These are phyloP conservation scores for Metopolophium dirhodum DNA, from an alignment of 1,140 invertebrate genomes.

Conservation along the genomic window DNA sequence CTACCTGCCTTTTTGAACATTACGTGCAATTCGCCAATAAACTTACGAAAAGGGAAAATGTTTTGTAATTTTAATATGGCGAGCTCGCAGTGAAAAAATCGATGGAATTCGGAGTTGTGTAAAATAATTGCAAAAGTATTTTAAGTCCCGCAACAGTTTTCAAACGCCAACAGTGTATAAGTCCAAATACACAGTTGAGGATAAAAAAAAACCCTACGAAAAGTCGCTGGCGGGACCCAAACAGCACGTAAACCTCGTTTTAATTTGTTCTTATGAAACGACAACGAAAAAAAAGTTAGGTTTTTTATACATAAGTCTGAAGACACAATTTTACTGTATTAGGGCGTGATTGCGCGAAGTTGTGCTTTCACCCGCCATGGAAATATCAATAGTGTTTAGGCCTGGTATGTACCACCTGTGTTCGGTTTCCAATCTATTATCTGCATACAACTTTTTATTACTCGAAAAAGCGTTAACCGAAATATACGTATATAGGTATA, in stretches of 20 bases:
- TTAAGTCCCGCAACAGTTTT: neutral
- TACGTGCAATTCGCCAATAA: neutral
- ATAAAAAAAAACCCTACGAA: conserved; percentile 5
- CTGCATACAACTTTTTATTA: conserved; percentile 12
- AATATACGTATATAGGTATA: neutral
- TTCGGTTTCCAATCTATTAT: conserved; percentile 6
- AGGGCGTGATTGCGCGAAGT: neutral
- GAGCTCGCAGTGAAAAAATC: neutral
- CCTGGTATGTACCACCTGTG: neutral
- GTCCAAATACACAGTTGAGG: too few species aligned
- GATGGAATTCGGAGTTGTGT: neutral
- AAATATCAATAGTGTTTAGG: neutral
- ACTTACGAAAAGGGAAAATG: neutral
- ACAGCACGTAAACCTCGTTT: neutral
- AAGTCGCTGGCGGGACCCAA: neutral
- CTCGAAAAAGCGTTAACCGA: neutral
- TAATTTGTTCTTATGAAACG: neutral
- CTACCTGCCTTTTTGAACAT: neutral
- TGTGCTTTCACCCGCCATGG: neutral
- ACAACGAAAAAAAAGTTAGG: neutral
- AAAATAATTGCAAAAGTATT: conserved; percentile 13
- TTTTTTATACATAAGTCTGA: neutral
- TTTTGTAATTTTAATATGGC: neutral
- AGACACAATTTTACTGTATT: neutral
- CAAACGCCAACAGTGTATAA: neutral